Percentiles rank a stretch among this genome's conserved stretches.
Evolutionary conservation across 1,140 invertebrate genomes (phyloP).

Genomic region (Armadillidium nasatum): DNA sequence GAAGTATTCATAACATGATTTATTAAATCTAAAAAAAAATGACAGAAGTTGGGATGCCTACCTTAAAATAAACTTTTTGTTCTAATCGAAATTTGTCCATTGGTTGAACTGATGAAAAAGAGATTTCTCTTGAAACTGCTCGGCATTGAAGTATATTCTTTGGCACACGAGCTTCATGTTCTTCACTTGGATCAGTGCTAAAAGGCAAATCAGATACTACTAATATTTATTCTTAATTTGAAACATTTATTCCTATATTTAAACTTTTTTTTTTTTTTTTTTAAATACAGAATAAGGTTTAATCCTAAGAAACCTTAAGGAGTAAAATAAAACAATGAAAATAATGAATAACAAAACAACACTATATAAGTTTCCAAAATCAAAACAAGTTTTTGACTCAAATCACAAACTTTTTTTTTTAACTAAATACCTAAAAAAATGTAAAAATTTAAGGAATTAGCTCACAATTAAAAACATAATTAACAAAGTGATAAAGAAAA

Average conservation of each 20-base stretch:
- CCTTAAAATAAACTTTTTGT: constrained; percentile 79
- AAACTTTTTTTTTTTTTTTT: too few species aligned
- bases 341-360: too few species aligned
- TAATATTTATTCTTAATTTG: too few species aligned
- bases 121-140: constrained; percentile 94
- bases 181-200: constrained; percentile 73
- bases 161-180: constrained; percentile 94
- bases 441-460: too few species aligned
- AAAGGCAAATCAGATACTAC: too few species aligned
- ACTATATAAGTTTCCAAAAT: too few species aligned
- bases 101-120: constrained; percentile 92
- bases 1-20: too few species aligned
- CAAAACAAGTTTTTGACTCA: too few species aligned
- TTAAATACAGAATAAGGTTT: too few species aligned
- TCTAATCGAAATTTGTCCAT: constrained; percentile 96
- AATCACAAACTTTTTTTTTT: too few species aligned
- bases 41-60: constrained; percentile 51
- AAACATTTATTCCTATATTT: too few species aligned
- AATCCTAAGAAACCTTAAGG: neutral
- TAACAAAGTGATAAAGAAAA: neutral
- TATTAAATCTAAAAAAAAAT: too few species aligned
- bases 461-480: neutral
- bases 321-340: neutral
- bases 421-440: neutral
- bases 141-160: constrained; percentile 93